Evolutionary conservation across 2,113 vertebrate species (phyloP).

Genomic region (Alligator mississippiensis): DNA sequence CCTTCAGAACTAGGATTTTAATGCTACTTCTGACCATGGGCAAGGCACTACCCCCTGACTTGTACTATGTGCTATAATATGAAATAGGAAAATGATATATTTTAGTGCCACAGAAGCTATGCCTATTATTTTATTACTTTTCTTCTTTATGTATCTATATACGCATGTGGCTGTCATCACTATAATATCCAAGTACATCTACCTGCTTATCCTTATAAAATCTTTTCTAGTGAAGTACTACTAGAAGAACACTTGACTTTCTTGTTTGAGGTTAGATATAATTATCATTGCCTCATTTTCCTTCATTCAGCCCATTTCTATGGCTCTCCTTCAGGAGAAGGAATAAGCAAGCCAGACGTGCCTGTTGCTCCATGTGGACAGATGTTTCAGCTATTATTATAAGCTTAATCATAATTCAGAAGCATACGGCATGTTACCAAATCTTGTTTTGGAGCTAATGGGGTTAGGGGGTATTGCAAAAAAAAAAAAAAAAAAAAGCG

Average conservation of each 20-base stretch:
- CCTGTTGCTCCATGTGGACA: conserved; percentile 36
- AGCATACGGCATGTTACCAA: neutral
- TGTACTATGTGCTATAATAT: neutral
- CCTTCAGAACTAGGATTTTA: neutral
- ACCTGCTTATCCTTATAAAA: neutral
- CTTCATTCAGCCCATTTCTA: neutral
- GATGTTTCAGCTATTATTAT: conserved; percentile 33
- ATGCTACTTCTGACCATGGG: neutral
- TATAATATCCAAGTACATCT: neutral
- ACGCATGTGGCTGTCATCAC: neutral
- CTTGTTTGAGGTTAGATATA: neutral
- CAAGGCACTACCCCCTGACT: neutral
- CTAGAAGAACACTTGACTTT: neutral
- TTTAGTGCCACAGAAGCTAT: neutral
- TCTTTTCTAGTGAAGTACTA: neutral
- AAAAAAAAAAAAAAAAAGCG: neutral
- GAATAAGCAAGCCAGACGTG: neutral
- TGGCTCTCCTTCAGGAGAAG: conserved; percentile 2
- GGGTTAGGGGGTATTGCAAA: neutral
- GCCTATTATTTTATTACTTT: neutral
- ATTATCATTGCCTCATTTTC: conserved; percentile 5
- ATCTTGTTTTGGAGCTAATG: neutral
- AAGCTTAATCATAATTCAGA: conserved; percentile 23
- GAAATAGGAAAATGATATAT: neutral
- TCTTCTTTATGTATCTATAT: neutral